Evolutionary conservation across 2,888 invertebrate genomes (phyloP).

Genomic region (Yponomeuta plumbellus): DNA sequence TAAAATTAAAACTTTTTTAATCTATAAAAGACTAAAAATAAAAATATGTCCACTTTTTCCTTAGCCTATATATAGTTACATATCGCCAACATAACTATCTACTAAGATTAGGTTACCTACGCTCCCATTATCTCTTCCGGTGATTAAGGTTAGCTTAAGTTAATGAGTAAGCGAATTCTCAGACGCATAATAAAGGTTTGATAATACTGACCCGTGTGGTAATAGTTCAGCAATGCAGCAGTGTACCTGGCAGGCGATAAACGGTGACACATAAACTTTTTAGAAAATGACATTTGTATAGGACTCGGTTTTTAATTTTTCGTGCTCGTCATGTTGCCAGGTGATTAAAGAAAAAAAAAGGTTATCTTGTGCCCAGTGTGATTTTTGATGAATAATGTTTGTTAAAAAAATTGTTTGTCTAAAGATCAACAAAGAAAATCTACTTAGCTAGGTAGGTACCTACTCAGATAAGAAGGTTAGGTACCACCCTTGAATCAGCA

Average conservation of each 20-base stretch:
- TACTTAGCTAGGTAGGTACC: too few species aligned
- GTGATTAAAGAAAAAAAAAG: background rate
- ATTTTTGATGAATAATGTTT: background rate
- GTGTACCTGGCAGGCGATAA: background rate
- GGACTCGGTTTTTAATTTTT: background rate
- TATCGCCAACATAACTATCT: too few species aligned
- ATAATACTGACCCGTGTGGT: slow-evolving; percentile 9
- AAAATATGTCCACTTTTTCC: too few species aligned
- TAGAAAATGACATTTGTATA: background rate
- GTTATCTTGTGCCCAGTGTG: background rate
- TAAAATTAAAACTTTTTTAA: too few species aligned
- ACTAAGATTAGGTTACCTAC: background rate
- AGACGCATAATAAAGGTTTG: slow-evolving; percentile 6
- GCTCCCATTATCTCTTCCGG: slow-evolving; percentile 27
- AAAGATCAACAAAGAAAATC: too few species aligned
- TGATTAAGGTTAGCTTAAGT: slow-evolving; percentile 27
- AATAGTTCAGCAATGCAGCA: background rate
- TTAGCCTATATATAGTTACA: too few species aligned
- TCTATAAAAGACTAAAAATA: too few species aligned
- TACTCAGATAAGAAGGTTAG: too few species aligned
- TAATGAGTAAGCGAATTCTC: slow-evolving; percentile 26
- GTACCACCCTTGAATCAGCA: too few species aligned
- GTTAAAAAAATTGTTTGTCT: too few species aligned
- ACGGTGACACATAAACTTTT: background rate
- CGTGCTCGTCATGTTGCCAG: background rate